phyloP scores from a whole-genome alignment of 2,888 invertebrate species.

The Campaea margaritaria region DNA sequence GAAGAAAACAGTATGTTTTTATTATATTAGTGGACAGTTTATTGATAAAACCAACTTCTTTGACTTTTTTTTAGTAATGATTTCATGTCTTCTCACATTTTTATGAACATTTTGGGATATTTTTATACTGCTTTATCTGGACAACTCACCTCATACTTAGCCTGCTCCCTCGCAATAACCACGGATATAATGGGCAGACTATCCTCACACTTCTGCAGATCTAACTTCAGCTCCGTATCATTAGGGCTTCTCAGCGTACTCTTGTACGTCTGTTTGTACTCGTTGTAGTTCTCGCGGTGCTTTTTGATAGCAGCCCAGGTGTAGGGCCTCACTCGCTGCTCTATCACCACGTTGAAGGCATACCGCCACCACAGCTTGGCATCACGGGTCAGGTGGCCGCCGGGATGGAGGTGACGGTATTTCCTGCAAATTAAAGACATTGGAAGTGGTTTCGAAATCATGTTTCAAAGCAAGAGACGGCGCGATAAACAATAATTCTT shows the following conservation, averaged over 20 bases:
- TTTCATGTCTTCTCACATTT: too few relatives aligned
- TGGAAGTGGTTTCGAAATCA: too few relatives aligned
- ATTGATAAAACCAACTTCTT: background rate
- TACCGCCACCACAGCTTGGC: slow-evolving; percentile 91
- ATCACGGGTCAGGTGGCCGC: slow-evolving; percentile 84
- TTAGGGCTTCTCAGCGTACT: slow-evolving; percentile 89
- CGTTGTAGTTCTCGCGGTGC: slow-evolving; percentile 88
- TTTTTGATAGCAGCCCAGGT: slow-evolving; percentile 89
- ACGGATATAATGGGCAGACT: slow-evolving; percentile 90
- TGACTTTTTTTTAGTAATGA: background rate
- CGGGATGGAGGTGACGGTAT: slow-evolving; percentile 87
- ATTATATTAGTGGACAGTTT: too few relatives aligned
- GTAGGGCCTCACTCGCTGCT: slow-evolving; percentile 89
- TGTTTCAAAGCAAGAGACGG: too few relatives aligned
- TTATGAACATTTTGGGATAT: too few relatives aligned
- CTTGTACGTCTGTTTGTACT: slow-evolving; percentile 89
- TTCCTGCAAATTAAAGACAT: slow-evolving; percentile 64
- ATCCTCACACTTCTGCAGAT: slow-evolving; percentile 91
- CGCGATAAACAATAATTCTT: too few relatives aligned
- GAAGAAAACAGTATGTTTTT: too few relatives aligned
- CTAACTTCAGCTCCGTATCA: slow-evolving; percentile 89
- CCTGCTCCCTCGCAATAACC: slow-evolving; percentile 91
- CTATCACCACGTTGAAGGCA: slow-evolving; percentile 88
- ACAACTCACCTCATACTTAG: slow-evolving; percentile 88
- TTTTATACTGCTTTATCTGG: too few relatives aligned